phyloP scores from a whole-genome alignment of 1,140 invertebrate genomes.

The Euura saliciscinereae region DNA sequence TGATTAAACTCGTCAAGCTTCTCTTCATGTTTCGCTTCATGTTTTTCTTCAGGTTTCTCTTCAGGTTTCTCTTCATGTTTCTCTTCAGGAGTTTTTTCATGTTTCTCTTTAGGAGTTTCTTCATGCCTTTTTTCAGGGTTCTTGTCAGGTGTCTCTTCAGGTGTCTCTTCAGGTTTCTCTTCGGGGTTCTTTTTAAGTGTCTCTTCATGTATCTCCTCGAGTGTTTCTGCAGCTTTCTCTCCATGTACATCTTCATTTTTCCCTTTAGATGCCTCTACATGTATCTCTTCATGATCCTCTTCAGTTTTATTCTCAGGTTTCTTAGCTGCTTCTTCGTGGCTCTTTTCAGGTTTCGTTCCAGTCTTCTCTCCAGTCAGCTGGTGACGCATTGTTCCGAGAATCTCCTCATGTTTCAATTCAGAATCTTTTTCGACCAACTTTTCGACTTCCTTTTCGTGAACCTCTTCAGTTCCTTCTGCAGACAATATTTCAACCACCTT shows the following conservation, averaged over 20 bases:
- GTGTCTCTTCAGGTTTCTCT: conserved; percentile 15
- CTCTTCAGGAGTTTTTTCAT: neutral
- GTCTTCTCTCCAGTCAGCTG: too few species aligned
- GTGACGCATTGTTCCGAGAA: too few species aligned
- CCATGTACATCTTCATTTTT: neutral
- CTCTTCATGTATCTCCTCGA: neutral
- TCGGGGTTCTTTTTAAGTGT: neutral
- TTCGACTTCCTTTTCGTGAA: too few species aligned
- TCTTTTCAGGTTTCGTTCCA: neutral
- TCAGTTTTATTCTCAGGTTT: neutral
- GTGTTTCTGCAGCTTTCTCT: conserved; percentile 4
- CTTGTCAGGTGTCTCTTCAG: conserved; percentile 15
- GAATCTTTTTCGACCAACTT: too few species aligned
- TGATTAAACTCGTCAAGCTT: too few species aligned
- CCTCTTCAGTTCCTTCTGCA: too few species aligned
- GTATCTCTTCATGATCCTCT: neutral
- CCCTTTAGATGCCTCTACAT: neutral
- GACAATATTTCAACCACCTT: too few species aligned
- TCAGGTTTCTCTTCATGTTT: conserved; percentile 17
- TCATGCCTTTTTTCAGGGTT: conserved; percentile 13
- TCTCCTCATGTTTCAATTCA: too few species aligned
- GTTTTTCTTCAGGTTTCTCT: conserved; percentile 6
- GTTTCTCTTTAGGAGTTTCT: neutral
- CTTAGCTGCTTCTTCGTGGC: neutral
- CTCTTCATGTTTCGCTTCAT: too few species aligned